Conservation (phyloP, 2,113 vertebrate genomes). For the Scalopus aquaticus region DNA sequence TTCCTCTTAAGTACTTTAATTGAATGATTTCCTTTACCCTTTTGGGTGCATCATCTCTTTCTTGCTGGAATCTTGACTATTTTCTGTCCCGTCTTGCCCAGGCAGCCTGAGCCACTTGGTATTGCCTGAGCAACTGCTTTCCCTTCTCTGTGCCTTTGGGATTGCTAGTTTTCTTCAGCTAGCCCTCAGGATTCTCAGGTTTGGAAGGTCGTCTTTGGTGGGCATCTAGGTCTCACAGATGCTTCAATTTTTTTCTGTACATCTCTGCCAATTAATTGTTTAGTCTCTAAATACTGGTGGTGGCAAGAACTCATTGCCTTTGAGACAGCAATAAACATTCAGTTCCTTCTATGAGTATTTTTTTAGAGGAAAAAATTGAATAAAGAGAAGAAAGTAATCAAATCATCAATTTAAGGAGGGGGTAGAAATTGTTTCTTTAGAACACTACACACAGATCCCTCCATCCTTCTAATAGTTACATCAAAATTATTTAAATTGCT, state of each 20-base stretch:
- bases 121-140: neutral
- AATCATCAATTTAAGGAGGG: too few species aligned
- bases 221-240: neutral
- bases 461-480: too few species aligned
- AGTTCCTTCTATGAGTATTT: neutral
- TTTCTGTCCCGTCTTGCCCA: neutral
- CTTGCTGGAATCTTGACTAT: neutral
- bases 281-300: neutral
- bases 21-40: neutral
- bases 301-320: neutral
- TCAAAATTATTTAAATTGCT: too few species aligned
- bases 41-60: neutral
- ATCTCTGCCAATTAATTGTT: neutral
- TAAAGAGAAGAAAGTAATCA: too few species aligned
- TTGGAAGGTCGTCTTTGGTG: neutral
- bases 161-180: neutral
- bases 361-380: too few species aligned
- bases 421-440: too few species aligned
- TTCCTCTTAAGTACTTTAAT: neutral
- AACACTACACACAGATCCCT: too few species aligned
- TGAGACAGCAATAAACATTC: neutral
- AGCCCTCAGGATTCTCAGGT: neutral
- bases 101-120: neutral
- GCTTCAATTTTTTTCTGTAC: neutral
- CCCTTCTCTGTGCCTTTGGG: neutral